Evolutionary conservation across 2,113 vertebrate species (phyloP).

Genomic region (Lepisosteus osseus): DNA sequence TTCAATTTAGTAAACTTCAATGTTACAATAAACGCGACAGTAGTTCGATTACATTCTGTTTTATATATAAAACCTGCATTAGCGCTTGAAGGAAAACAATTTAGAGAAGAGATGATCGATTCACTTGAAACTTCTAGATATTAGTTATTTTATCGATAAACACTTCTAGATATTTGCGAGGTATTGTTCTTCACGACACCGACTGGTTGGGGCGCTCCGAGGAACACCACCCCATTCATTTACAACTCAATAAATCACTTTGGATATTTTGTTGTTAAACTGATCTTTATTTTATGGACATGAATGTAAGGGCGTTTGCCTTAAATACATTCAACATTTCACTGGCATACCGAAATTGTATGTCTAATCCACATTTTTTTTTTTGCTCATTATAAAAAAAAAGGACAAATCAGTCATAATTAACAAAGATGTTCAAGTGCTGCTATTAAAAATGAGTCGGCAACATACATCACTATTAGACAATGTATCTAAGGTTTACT

Average conservation of each 20-base stretch:
- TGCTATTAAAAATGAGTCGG: constrained; percentile 57
- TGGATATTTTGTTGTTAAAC: constrained; percentile 53
- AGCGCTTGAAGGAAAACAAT: too few relatives aligned
- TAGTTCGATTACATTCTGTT: too few relatives aligned
- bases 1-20: too few relatives aligned
- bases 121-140: too few relatives aligned
- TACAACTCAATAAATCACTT: constrained; percentile 42
- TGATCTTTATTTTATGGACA: constrained; percentile 77
- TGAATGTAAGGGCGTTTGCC: constrained; percentile 61
- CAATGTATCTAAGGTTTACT: constrained; percentile 31
- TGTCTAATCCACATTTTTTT: constrained; percentile 52
- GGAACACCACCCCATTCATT: not conserved
- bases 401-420: constrained; percentile 46
- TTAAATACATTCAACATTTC: constrained; percentile 74
- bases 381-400: constrained; percentile 13
- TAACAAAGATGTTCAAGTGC: constrained; percentile 63
- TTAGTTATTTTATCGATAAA: too few relatives aligned
- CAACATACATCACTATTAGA: constrained; percentile 41
- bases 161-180: too few relatives aligned
- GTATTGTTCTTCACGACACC: too few relatives aligned
- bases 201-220: too few relatives aligned
- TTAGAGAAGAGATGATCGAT: too few relatives aligned
- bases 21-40: too few relatives aligned
- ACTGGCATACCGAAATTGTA: constrained; percentile 56
- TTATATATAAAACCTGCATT: too few relatives aligned